Percentiles rank a stretch among this genome's conserved stretches.
phyloP scores from a whole-genome alignment of 2,888 invertebrate species.

The Drosophila limbata region DNA sequence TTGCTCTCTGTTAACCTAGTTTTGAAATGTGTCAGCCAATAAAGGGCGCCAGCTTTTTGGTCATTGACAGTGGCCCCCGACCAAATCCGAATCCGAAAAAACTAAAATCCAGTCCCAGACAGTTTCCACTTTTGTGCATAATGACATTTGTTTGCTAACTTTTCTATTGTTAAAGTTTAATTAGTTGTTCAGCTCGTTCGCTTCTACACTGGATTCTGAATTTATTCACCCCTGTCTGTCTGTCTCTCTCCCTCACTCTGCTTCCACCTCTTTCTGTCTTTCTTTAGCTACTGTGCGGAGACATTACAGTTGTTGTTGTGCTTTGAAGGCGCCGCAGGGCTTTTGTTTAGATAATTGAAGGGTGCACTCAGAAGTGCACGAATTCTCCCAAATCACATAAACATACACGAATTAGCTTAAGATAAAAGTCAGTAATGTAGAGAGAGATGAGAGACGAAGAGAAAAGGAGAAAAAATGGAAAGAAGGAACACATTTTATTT shows the following conservation, averaged over 20 bases:
- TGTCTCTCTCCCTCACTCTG: constrained; percentile 1
- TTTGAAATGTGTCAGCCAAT: constrained; percentile 67
- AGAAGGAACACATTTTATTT: background rate
- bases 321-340: constrained; percentile 51
- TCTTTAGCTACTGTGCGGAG: background rate
- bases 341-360: constrained; percentile 62
- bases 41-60: constrained; percentile 45
- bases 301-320: constrained; percentile 19
- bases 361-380: constrained; percentile 33
- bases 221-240: constrained; percentile 13
- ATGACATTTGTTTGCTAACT: constrained; percentile 76
- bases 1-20: constrained; percentile 72
- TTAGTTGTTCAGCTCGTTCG: constrained; percentile 67
- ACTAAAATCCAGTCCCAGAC: constrained; percentile 39
- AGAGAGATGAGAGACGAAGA: background rate
- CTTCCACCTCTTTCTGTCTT: constrained; percentile 14
- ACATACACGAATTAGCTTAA: constrained; percentile 26
- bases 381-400: constrained; percentile 31
- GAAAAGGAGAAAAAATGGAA: background rate
- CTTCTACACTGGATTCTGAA: constrained; percentile 31
- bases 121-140: constrained; percentile 44
- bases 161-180: constrained; percentile 77
- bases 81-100: constrained; percentile 8
- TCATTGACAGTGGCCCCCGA: constrained; percentile 30
- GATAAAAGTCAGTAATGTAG: constrained; percentile 3